Conservation (phyloP, 2,797 vertebrate species). For the Phataginus tricuspis region DNA sequence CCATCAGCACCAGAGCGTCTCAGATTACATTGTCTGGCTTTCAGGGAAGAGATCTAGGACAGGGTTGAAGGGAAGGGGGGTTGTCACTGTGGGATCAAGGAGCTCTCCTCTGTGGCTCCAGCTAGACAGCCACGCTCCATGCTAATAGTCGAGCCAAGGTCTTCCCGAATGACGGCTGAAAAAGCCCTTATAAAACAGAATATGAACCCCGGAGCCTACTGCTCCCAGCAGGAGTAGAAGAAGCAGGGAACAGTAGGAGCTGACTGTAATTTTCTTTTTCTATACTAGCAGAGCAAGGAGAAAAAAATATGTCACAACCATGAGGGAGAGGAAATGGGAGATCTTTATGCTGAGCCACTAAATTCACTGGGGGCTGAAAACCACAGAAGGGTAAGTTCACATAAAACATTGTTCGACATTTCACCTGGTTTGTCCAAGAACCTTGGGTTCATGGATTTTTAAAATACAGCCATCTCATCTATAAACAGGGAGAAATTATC, state of each 20-base stretch:
- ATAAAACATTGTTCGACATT: neutral
- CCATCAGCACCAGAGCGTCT: slow-evolving; percentile 65
- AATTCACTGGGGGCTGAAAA: slow-evolving; percentile 32
- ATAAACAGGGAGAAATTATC: neutral
- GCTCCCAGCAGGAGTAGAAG: slow-evolving; percentile 59
- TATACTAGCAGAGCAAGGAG: slow-evolving; percentile 48
- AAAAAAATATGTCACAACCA: slow-evolving; percentile 52
- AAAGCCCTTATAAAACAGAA: slow-evolving; percentile 62
- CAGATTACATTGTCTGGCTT: slow-evolving; percentile 51
- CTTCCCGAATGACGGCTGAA: neutral
- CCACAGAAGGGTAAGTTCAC: slow-evolving; percentile 11
- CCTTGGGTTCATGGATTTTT: neutral
- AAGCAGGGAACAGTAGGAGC: slow-evolving; percentile 23
- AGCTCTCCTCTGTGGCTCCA: slow-evolving; percentile 3
- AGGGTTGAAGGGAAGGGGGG: slow-evolving; percentile 41
- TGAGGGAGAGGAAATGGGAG: slow-evolving; percentile 55
- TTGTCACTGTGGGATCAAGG: neutral
- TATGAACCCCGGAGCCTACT: slow-evolving; percentile 54
- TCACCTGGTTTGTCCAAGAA: slow-evolving; percentile 12
- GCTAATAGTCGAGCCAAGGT: slow-evolving; percentile 28
- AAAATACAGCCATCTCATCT: slow-evolving; percentile 40
- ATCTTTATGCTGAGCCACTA: slow-evolving; percentile 57
- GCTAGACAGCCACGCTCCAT: neutral
- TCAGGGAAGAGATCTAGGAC: slow-evolving; percentile 16
- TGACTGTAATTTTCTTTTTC: slow-evolving; percentile 64